Evolutionary conservation across 1,140 invertebrate species (phyloP), one percentile per base, ranked within the genome.

Genomic region (Conus betulinus): DNA sequence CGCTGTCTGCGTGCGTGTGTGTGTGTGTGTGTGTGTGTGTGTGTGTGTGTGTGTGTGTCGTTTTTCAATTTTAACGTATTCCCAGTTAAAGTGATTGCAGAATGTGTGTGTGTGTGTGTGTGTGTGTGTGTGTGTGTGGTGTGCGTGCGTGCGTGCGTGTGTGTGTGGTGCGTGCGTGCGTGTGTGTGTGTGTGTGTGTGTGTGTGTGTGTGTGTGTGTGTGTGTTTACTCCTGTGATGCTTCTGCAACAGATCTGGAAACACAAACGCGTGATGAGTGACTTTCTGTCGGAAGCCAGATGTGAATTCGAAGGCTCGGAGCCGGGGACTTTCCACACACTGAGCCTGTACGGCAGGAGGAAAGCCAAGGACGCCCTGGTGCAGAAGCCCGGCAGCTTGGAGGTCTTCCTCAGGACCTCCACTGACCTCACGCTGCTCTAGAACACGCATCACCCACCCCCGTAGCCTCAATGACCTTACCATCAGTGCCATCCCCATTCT

Each of bases 211-310:
- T 60, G 57, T 60, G 57, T 60, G 57, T 60, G 57, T 8, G 8
- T 39, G 39, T 39, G 39, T 39, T 39, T 39, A 39, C 39, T 3
- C 39, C 39, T 39, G 39, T 39, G 39, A 39, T 39, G 39, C 39
- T 3, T 39, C 39, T 39, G 39, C 39, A 39, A 39, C 57, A 60
- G 57, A 15, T 60, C 57, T 60, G 57, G 55, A 60, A 60, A 60
- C 57, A 15, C 15, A 60, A 60, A 8, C 57, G 93, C 39, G 60
- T 96, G 4, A 93, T 95, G 89, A 95, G 95, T 89, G 94, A 94
- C 76, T 96, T 95, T 89, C 92, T 95, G 86, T 95, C 94, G 0
- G 94, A 95, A 86, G 94, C 93, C 4, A 90, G 93, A 25, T 88
- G 95, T 17, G 83, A 88, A 23, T 92, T 92, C 25, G 91, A 92